phyloP scores from a whole-genome alignment of 2,113 vertebrate genomes.

The Cranoglanis bouderius region DNA sequence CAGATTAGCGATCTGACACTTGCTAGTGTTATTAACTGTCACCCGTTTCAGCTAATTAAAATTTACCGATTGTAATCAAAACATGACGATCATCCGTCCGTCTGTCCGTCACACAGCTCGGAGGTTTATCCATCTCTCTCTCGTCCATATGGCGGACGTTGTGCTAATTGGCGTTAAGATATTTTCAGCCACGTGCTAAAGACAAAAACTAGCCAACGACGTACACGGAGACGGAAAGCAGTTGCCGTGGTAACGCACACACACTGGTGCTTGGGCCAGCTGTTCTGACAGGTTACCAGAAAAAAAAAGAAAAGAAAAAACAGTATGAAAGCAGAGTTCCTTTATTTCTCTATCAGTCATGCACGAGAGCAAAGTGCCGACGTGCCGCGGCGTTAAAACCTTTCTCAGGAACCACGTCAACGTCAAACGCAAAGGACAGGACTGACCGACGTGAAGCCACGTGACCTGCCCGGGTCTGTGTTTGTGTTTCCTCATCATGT shows the following conservation, averaged over 20 bases:
- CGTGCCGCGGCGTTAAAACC: not conserved
- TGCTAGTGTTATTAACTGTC: not conserved
- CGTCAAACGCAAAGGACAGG: not conserved
- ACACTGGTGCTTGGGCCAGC: not conserved
- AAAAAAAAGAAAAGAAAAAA: not conserved
- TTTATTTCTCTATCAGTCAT: slow-evolving; percentile 22
- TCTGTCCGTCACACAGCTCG: not conserved
- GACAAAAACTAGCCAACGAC: not conserved
- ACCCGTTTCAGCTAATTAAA: slow-evolving; percentile 14
- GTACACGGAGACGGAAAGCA: not conserved
- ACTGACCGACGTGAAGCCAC: not conserved
- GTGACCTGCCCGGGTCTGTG: not conserved
- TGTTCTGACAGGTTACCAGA: slow-evolving; percentile 19
- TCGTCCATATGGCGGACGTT: slow-evolving; percentile 7
- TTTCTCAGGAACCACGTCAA: not conserved
- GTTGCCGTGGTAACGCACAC: slow-evolving; percentile 19
- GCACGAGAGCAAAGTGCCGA: not conserved
- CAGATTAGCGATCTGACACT: not conserved
- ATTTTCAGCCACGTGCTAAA: slow-evolving; percentile 28
- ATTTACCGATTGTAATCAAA: not conserved
- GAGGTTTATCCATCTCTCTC: not conserved
- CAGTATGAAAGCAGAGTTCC: not conserved
- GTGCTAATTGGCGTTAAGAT: slow-evolving; percentile 44
- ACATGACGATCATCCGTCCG: not conserved
- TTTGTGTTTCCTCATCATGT: not conserved